These are phyloP conservation scores for Acrobasis repandana DNA, from an alignment of 2,888 invertebrate genomes.

Conservation along the genomic window DNA sequence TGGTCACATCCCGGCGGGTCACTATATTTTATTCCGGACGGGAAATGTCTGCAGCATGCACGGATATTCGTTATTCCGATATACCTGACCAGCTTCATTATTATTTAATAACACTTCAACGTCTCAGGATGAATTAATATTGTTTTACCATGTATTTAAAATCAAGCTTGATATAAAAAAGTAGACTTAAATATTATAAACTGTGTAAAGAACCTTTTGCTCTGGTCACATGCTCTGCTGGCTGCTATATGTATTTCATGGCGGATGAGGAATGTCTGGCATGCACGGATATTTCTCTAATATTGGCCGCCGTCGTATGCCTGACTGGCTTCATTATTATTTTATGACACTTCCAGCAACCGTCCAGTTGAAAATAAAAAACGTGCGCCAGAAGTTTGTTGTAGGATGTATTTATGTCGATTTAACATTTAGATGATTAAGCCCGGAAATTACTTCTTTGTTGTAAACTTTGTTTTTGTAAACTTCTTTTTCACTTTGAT, in stretches of 20 bases:
- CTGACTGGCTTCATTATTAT: slow-evolving; percentile 66
- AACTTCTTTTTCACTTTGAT: too few species aligned
- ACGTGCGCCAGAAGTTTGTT: too few species aligned
- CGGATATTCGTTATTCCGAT: slow-evolving; percentile 56
- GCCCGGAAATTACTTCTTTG: too few species aligned
- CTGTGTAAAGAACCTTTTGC: too few species aligned
- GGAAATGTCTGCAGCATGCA: slow-evolving; percentile 62
- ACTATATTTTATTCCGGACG: slow-evolving; percentile 64
- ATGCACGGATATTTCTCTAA: slow-evolving; percentile 52
- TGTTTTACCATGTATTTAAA: too few species aligned
- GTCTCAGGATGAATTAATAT: too few species aligned
- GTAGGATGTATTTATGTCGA: too few species aligned
- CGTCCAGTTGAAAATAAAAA: background rate
- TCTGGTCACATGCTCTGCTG: slow-evolving; percentile 46
- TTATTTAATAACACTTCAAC: slow-evolving; percentile 50
- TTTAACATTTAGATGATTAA: too few species aligned
- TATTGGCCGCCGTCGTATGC: slow-evolving; percentile 65
- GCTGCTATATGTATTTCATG: slow-evolving; percentile 69
- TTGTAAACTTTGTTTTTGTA: too few species aligned
- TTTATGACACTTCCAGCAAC: slow-evolving; percentile 39
- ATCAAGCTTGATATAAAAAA: too few species aligned
- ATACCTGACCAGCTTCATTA: slow-evolving; percentile 64
- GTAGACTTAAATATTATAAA: too few species aligned
- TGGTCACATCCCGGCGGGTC: slow-evolving; percentile 49
- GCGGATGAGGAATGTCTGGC: slow-evolving; percentile 55